Conservation (phyloP, 2,888 invertebrate species). For the Scelioninae gen. 2 region DNA sequence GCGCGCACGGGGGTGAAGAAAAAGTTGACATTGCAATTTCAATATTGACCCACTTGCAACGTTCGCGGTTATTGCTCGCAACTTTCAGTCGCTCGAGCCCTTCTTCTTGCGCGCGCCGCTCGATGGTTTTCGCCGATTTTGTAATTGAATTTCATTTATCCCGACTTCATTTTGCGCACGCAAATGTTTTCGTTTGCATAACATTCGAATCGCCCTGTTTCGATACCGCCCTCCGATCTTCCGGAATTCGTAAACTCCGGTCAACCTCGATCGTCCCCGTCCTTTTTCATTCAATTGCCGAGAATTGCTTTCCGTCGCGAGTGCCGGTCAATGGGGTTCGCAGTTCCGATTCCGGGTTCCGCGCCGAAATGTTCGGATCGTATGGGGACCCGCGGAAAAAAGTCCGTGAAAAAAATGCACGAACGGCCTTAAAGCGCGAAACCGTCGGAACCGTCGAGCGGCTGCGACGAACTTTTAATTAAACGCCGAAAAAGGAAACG, state of each 20-base stretch:
- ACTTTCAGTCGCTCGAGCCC: constrained; percentile 28
- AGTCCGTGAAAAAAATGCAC: constrained; percentile 16
- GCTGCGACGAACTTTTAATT: constrained; percentile 68
- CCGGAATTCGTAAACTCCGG: neutral
- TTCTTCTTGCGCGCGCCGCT: no score
- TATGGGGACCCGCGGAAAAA: constrained; percentile 25
- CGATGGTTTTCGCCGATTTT: constrained; percentile 29
- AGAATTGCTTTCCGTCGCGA: constrained; percentile 3
- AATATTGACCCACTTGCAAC: constrained; percentile 53
- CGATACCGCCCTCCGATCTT: constrained; percentile 9
- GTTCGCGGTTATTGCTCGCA: constrained; percentile 45
- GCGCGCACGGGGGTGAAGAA: constrained; percentile 34
- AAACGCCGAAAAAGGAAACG: no score
- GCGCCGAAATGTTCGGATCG: constrained; percentile 41
- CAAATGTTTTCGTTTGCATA: constrained; percentile 37
- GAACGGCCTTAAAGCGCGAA: constrained; percentile 50
- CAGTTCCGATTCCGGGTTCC: constrained; percentile 27
- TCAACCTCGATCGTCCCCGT: no score
- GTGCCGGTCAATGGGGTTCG: constrained; percentile 11
- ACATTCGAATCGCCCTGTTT: constrained; percentile 5
- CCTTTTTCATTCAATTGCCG: constrained; percentile 19
- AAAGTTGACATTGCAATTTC: constrained; percentile 57
- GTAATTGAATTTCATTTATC: constrained; percentile 50
- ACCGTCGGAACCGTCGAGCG: no score
- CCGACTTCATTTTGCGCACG: constrained; percentile 26